A percentile compares a stretch with the other conserved stretches of the same genome.
These are phyloP conservation scores for Thinocorus orbignyianus DNA, from an alignment of 2,113 vertebrate genomes.

Conservation along the genomic window DNA sequence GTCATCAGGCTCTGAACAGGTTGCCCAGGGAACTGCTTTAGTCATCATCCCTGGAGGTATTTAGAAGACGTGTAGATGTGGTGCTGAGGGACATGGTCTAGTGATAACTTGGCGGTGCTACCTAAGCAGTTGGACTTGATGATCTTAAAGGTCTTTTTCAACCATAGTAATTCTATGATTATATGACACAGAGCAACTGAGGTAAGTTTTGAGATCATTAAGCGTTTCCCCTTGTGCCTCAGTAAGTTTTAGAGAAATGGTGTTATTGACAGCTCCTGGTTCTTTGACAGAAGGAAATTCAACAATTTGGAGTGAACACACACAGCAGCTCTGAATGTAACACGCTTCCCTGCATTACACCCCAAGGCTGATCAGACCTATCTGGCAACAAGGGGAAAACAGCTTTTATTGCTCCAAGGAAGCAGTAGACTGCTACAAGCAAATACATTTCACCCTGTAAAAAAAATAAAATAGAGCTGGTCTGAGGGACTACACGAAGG, in stretches of 20 bases:
- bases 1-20: not conserved
- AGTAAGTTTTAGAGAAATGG: accelerated
- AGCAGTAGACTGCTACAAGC: not conserved
- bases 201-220: not conserved
- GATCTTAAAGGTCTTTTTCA: not conserved
- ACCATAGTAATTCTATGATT: accelerated
- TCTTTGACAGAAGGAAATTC: not conserved
- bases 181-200: accelerated
- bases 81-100: not conserved
- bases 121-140: not conserved
- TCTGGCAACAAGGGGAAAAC: not conserved
- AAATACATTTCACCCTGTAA: not conserved
- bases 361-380: not conserved
- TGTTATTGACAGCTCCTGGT: not conserved
- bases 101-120: not conserved
- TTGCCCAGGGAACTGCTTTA: not conserved
- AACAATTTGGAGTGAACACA: not conserved
- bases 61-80: not conserved
- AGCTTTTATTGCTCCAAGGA: not conserved
- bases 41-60: not conserved
- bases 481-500: not conserved
- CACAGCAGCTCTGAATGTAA: not conserved
- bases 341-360: not conserved
- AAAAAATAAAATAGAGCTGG: not conserved
- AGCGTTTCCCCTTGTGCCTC: not conserved